phyloP scores from a whole-genome alignment of 37 sponge, comb jelly and placozoan species.

The Oopsacas minuta region DNA sequence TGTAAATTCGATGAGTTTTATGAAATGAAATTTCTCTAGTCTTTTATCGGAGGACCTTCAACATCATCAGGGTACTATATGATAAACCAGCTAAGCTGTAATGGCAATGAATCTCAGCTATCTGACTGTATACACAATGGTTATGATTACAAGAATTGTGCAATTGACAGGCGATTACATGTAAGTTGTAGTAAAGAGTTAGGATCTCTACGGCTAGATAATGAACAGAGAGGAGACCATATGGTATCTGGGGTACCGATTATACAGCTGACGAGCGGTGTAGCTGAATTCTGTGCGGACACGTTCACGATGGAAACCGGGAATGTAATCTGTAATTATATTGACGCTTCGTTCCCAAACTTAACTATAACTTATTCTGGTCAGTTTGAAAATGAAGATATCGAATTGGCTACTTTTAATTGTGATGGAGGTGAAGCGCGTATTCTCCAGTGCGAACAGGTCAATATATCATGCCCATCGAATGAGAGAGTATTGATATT shows the following conservation, averaged over 20 bases:
- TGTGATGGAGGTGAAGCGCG: background rate
- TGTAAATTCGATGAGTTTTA: background rate
- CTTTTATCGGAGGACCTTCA: background rate
- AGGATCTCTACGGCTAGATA: background rate
- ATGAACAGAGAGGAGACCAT: background rate
- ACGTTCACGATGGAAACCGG: background rate
- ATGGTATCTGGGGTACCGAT: background rate
- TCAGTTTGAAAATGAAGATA: background rate
- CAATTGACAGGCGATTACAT: background rate
- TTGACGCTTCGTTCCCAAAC: background rate
- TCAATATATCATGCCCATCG: background rate
- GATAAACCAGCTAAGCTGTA: background rate
- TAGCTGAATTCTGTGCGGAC: conserved; percentile 1
- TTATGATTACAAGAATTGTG: background rate
- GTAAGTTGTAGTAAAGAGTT: background rate
- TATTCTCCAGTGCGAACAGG: background rate
- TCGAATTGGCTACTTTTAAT: background rate
- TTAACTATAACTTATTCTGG: background rate
- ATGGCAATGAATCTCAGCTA: background rate
- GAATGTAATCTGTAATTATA: background rate
- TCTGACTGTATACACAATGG: background rate
- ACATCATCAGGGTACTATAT: background rate
- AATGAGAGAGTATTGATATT: background rate
- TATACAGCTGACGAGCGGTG: background rate
- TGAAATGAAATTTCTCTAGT: background rate